phyloP scores from a whole-genome alignment of 2,888 invertebrate genomes.

The Cordilura impudica region DNA sequence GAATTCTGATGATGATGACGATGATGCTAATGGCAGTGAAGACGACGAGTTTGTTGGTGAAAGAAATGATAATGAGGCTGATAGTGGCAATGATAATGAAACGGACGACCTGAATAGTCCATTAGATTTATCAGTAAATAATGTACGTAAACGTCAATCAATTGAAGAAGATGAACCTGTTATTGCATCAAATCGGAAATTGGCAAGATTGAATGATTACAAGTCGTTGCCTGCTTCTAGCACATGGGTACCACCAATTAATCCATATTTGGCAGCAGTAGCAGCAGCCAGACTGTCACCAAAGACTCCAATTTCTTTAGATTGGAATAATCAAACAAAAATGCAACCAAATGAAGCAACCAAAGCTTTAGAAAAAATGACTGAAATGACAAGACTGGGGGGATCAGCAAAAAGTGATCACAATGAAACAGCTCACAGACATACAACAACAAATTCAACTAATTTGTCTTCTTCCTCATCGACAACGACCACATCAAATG shows the following conservation, averaged over 20 bases:
- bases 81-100: slow-evolving; percentile 58
- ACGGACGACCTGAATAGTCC: slow-evolving; percentile 79
- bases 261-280: slow-evolving; percentile 89
- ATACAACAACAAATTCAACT: neutral
- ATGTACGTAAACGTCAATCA: slow-evolving; percentile 84
- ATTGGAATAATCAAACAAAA: slow-evolving; percentile 86
- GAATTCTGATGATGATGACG: slow-evolving; percentile 78
- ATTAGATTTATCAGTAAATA: slow-evolving; percentile 88
- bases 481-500: slow-evolving; percentile 75
- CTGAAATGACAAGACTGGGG: slow-evolving; percentile 90
- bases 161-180: slow-evolving; percentile 84
- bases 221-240: slow-evolving; percentile 81
- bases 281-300: slow-evolving; percentile 87
- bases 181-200: slow-evolving; percentile 79
- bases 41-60: too few species aligned
- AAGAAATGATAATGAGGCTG: slow-evolving; percentile 59
- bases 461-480: slow-evolving; percentile 12
- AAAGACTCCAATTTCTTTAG: slow-evolving; percentile 83
- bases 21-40: slow-evolving; percentile 45
- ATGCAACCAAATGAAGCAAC: slow-evolving; percentile 89
- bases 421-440: neutral
- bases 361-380: slow-evolving; percentile 94
- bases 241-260: slow-evolving; percentile 89
- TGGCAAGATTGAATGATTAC: slow-evolving; percentile 83
- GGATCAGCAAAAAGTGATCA: slow-evolving; percentile 50